phyloP scores from a whole-genome alignment of 2,113 vertebrate species.

The Psephotus haematonotus region DNA sequence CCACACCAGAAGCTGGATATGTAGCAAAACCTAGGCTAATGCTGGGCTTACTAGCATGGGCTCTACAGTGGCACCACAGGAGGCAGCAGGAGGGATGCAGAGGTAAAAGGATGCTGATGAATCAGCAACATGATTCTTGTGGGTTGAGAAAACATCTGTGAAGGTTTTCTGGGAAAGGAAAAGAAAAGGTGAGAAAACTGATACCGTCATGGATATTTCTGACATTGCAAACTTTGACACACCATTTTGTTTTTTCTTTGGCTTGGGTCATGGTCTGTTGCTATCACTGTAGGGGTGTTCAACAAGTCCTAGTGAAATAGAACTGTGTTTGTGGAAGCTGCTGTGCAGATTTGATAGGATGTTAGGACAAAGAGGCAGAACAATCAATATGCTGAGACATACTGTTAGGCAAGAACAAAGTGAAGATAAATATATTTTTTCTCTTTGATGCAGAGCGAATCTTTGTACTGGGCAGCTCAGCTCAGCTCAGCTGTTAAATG shows the following conservation, averaged over 20 bases:
- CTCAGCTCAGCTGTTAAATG: neutral
- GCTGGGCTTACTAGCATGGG: neutral
- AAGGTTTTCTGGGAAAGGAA: neutral
- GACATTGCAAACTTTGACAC: neutral
- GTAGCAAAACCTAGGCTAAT: neutral
- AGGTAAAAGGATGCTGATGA: neutral
- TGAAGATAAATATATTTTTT: neutral
- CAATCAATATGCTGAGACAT: neutral
- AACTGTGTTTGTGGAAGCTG: neutral
- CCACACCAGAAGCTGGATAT: neutral
- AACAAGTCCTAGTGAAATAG: neutral
- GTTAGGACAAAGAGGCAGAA: neutral
- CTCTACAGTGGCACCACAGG: neutral
- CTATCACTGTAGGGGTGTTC: neutral
- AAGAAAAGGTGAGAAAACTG: neutral
- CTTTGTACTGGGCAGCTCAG: neutral
- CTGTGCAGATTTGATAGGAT: neutral
- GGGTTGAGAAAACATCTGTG: neutral
- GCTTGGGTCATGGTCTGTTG: neutral
- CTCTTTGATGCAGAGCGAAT: neutral
- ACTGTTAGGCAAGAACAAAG: neutral
- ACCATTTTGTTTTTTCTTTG: neutral
- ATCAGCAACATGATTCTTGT: neutral
- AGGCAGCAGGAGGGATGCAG: neutral
- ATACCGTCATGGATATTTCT: neutral